Evolutionary conservation across 2,113 vertebrate species (phyloP), one percentile per base, ranked within the genome.

Genomic region (Phalacrocorax brasilianus): DNA sequence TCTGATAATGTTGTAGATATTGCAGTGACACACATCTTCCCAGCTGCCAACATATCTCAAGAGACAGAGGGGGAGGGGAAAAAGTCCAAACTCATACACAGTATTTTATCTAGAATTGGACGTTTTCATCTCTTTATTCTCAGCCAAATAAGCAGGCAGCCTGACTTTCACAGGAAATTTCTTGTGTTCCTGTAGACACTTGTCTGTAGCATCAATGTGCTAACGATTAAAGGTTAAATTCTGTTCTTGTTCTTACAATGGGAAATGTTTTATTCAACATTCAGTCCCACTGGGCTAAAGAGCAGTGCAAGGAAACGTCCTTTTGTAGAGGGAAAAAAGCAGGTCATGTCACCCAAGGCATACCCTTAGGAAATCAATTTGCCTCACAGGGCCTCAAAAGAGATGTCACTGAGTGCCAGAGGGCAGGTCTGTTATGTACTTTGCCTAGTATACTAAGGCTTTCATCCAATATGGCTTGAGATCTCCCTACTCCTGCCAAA

Each of bases 1-100:
- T 67, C 62, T 89, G 95, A 88, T 92, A 89, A 80, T 35, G 61
- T 66, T 80, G 59, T 84, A 96, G 95, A 94, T 97, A 89, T 17
- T 81, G 71, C 33, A 58, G 74, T 88, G 97, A 93, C 93, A 92
- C 24, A 49, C 40, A 86, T 96, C 84, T 94, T 88, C n/a, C 55
- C 50, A 93, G 88, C 80, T 92, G 93, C 90, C 91, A 91, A 78
- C 49, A 38, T 32, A 67, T 86, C 74, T 89, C 81, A 30, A 56
- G 80, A 91, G 94, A 83, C 2, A 1, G 27, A 76, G 53, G 8
- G 2, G 42, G 47, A 73, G 8, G 17, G 24, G 50, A 3, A 32
- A 30, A 91, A 27, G 10, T 56, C 30, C 52, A 84, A 65, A 22
- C 8, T 8, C 6, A 22, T 23, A 20, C 12, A 63, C 5, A 55